These are phyloP conservation scores for Falco columbarius DNA, from an alignment of 2,797 vertebrate species.

Conservation along the genomic window DNA sequence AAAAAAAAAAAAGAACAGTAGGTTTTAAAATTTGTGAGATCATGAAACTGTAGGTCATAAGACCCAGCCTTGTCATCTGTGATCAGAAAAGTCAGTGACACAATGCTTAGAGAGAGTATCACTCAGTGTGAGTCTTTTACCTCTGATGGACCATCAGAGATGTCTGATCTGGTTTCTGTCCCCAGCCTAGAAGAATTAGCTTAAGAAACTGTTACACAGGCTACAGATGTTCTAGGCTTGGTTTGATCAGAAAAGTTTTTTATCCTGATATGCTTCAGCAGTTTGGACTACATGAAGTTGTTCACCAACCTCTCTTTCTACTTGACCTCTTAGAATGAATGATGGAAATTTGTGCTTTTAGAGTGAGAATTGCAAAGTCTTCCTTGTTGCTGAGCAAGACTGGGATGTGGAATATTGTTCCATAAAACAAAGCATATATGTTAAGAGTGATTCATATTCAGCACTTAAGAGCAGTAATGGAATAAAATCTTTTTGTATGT, in stretches of 20 bases:
- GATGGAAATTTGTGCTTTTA: neutral
- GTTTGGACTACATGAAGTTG: neutral
- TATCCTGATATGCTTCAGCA: neutral
- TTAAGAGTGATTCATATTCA: neutral
- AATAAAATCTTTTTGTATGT: neutral
- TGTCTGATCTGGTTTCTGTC: neutral
- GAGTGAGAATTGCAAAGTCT: neutral
- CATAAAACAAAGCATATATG: neutral
- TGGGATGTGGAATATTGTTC: neutral
- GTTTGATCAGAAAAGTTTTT: neutral
- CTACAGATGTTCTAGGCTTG: neutral
- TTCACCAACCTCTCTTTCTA: neutral
- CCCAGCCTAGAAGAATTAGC: neutral
- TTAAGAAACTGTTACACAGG: neutral
- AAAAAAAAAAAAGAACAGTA: neutral
- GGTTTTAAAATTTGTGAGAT: neutral
- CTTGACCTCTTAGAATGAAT: neutral
- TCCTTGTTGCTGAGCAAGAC: neutral
- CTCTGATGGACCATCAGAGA: neutral
- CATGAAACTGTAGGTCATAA: neutral
- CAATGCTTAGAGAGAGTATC: neutral
- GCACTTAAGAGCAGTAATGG: neutral
- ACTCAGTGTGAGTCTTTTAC: neutral
- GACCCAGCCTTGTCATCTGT: neutral
- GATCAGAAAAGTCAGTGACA: neutral